Conservation (phyloP, 2,888 invertebrate species). For the Tuberolachnus salignus region DNA sequence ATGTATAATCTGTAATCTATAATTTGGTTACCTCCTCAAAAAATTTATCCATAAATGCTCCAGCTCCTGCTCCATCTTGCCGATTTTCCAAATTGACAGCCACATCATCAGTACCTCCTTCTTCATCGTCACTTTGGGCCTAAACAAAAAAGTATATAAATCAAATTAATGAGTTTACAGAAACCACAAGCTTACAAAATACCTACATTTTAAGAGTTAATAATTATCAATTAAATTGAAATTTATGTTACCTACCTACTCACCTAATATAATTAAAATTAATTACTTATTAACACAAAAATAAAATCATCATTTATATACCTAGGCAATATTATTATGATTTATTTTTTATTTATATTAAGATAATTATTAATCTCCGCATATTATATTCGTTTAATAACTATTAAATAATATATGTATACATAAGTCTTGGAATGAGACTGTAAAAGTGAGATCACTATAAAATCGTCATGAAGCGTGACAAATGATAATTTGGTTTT, state of each 20-base stretch:
- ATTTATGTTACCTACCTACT: not conserved
- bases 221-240: not conserved
- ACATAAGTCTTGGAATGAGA: too few relatives aligned
- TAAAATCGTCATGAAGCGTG: too few relatives aligned
- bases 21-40: slow-evolving; percentile 87
- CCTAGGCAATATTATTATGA: too few relatives aligned
- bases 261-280: not conserved
- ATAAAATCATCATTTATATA: too few relatives aligned
- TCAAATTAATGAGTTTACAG: not conserved
- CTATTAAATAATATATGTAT: too few relatives aligned
- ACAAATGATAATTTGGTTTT: too few relatives aligned
- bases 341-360: too few relatives aligned
- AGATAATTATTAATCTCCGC: too few relatives aligned
- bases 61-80: slow-evolving; percentile 63
- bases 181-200: not conserved
- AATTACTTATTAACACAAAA: too few relatives aligned
- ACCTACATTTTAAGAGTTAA: not conserved
- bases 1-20: not conserved
- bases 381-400: too few relatives aligned
- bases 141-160: slow-evolving; percentile 63
- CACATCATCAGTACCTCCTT: slow-evolving; percentile 92
- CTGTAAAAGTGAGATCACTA: too few relatives aligned
- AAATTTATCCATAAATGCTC: slow-evolving; percentile 99
- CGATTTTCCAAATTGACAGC: slow-evolving; percentile 92
- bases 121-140: slow-evolving; percentile 98